Base-by-base conservation (phyloP, 2,888 invertebrate species). In the Acanthococcus lagerstroemiae region DNA sequence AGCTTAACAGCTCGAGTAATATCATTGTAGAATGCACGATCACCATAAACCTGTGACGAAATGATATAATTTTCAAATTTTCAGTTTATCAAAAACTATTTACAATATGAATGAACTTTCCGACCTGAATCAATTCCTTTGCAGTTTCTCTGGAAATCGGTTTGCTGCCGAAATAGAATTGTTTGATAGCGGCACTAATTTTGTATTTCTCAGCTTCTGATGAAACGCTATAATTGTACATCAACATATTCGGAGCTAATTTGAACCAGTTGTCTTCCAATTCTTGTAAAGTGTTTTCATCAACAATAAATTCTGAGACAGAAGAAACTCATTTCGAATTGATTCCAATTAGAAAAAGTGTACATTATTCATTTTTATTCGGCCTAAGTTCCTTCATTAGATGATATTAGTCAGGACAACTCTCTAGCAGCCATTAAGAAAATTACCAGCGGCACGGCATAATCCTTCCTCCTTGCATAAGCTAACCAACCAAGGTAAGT, bases 401-500 rank as follows among this genome's bases (percentile, higher is more conserved):
- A n/a, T n/a, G n/a, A n/a, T n/a, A n/a, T n/a, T n/a, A n/a, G n/a
- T n/a, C n/a, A n/a, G n/a, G n/a, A n/a, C n/a, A n/a, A n/a, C n/a
- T n/a, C n/a, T n/a, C n/a, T n/a, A n/a, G n/a, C n/a, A n/a, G n/a
- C n/a, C n/a, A n/a, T n/a, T n/a, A n/a, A n/a, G n/a, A n/a, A n/a
- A n/a, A 48, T 24, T 75, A 85, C 86, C 81, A 72, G 83, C 82
- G 46, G 82, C 85, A 26, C 87, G 87, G 72, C 85, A 87, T 21
- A 87, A 77, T 65, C 89, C 89, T 75, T 90, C 90, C 58, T 86
- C 82, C 22, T 82, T 80, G 0, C 84, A 83, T 56, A 84, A 80
- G 46, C 69, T 2, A 84, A 83, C 79, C 63, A 89, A 80, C 80
- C 87, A 84, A 0, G 90, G 90, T 7, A 85, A 71, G 68, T 84